Base-by-base conservation (phyloP, 2,797 vertebrate species). In the Galaxias olidus region DNA sequence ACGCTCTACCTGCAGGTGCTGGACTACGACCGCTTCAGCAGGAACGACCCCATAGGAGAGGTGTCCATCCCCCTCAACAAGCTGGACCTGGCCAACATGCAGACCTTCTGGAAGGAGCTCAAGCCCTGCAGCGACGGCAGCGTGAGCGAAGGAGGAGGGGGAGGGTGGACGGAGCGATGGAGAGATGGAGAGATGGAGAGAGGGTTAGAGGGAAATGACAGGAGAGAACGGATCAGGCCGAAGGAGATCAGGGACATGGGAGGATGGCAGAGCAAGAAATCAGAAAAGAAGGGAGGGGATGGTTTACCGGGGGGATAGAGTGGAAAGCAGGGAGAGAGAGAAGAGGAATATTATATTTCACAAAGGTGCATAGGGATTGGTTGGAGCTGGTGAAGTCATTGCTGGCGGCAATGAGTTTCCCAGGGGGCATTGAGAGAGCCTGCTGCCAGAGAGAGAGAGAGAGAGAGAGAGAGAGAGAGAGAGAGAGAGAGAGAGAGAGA, bases 101-200 rank as follows among this genome's bases (percentile, higher is more conserved):
- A 98, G 89, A 96, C 95, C 49, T 97, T 98, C 92, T 99, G 98
- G 97, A 99, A 98, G 90, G 98, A 99, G 73, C 94, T 99, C 72
- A 99, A 99, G 86, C 98, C 98, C 68, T 99, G 97, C 93, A 98
- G 94, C 41, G 98, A 99, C 15, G 98, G 98, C 91, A 96, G 94
- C 12, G 98, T 99, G 94, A 98, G 97, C 10, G 11, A 4, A 47
- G 14, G 6, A 12, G 11, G 14, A 10, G 10, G 10, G 46, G 46
- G 45, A 13, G 7, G 45, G 45, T 9, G 13, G 45, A 13, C 9
- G 45, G 45, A 13, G 45, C 1, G 7, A 13, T 9, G 45, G 88
- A 40, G 87, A 88, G 83, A 88, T 86, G 85, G 75, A 48, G 49
- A 67, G 9, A 59, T 11, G 53, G 19, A 45, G 43, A 20, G 13